Percentiles rank a stretch among this genome's conserved stretches.
Conservation (phyloP, 2,888 invertebrate species). For the Drosophila emarginata region DNA sequence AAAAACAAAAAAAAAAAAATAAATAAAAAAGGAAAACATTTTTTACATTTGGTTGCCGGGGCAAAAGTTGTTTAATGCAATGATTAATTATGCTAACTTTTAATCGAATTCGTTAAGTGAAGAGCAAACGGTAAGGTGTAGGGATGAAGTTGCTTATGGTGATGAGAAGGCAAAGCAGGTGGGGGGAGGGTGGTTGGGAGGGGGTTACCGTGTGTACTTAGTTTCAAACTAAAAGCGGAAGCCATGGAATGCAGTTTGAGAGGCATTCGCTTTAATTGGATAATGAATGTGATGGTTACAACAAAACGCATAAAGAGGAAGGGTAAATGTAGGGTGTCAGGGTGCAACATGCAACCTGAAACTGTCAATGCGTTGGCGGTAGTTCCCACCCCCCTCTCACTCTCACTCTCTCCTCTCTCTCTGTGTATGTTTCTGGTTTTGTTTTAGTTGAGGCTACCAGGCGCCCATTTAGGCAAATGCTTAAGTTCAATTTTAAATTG, state of each 20-base stretch:
- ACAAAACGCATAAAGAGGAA: not conserved
- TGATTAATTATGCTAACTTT: slow-evolving; percentile 67
- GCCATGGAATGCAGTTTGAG: slow-evolving; percentile 24
- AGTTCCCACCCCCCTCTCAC: not conserved
- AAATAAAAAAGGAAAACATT: too few species aligned
- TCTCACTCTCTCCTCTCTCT: not conserved
- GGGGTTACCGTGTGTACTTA: slow-evolving; percentile 25
- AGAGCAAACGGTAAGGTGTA: not conserved
- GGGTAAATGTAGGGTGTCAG: not conserved
- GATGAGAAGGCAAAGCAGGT: not conserved
- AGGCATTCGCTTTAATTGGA: slow-evolving; percentile 12
- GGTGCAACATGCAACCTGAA: not conserved
- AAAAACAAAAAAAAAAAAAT: too few species aligned
- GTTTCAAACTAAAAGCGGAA: slow-evolving; percentile 27
- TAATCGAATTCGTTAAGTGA: slow-evolving; percentile 52
- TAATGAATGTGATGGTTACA: not conserved
- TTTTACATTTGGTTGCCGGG: too few species aligned
- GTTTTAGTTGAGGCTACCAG: too few species aligned
- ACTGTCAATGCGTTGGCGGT: not conserved
- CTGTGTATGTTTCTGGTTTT: not conserved
- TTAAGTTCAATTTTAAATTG: too few species aligned
- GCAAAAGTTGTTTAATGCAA: slow-evolving; percentile 59
- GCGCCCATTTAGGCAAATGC: not conserved
- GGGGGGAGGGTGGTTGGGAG: not conserved
- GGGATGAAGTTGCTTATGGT: not conserved